Conservation (phyloP, 2,113 vertebrate genomes). For the Acinonyx jubatus region DNA sequence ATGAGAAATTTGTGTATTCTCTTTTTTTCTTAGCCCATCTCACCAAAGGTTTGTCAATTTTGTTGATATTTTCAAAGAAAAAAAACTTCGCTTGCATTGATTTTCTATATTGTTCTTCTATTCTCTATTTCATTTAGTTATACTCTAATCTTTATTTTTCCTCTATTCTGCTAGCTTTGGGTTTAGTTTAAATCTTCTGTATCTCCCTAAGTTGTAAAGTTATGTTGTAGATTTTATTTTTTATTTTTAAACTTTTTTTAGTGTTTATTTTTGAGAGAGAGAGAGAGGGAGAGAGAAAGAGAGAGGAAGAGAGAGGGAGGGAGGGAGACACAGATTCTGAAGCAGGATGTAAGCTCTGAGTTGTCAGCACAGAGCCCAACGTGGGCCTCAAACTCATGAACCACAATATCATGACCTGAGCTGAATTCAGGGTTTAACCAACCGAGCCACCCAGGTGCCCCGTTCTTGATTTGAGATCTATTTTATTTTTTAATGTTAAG, state of each 20-base stretch:
- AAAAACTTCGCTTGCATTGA: background rate
- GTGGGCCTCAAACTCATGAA: too few species aligned
- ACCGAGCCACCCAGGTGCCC: too few species aligned
- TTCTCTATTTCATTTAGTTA: background rate
- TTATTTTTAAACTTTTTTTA: background rate
- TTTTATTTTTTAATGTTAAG: too few species aligned
- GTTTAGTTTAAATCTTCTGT: background rate
- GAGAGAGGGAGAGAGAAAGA: too few species aligned
- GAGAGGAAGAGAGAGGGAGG: too few species aligned
- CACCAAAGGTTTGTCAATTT: background rate
- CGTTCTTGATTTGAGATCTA: too few species aligned
- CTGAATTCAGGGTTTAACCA: too few species aligned
- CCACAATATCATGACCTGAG: too few species aligned
- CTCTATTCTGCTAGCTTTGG: background rate
- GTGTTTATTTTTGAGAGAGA: background rate
- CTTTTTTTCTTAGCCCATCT: background rate
- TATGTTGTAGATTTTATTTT: background rate
- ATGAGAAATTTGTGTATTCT: background rate
- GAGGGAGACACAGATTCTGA: too few species aligned
- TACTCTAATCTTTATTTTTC: background rate
- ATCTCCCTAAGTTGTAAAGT: background rate
- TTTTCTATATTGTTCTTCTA: background rate
- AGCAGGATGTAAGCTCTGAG: too few species aligned
- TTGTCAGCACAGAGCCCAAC: too few species aligned
- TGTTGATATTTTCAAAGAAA: background rate